Base-by-base conservation (phyloP, 2,888 invertebrate species). In the Sipunculus nudus region DNA sequence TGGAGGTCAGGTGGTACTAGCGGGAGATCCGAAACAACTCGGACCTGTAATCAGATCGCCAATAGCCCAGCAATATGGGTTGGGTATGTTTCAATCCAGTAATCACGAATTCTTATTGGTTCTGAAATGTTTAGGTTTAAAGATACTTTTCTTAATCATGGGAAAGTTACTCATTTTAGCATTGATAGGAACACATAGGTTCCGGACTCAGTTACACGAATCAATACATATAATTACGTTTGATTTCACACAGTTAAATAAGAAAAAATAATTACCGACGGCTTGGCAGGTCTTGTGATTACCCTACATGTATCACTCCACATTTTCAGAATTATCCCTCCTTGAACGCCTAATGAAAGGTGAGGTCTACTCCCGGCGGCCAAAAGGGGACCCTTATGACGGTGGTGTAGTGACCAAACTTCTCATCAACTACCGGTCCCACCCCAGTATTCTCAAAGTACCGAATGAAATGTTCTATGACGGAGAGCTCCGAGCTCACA, bases 11-110 rank as follows among this genome's bases (percentile, higher is more conserved):
- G 62, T 79, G 31, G 77, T 79, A 8, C 65, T 80, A 50, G 78
- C 79, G 4, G 80, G 80, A 3, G 80, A 80, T 60, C 80, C 78
- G 5, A 54, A 75, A 64, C 80, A 80, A 59, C 73, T 80, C 2
- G 78, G 78, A n/a, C 78, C 80, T 28, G 69, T 79, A 16, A 67
- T 80, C 5, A 61, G 77, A 23, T 79, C 79, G 16, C 76, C 76
- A 2, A 63, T 74, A 28, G 78, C 78, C 23, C 67, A 70, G 19
- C 64, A 75, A 47, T 75, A 71, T 62, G 76, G 77, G 26, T 66
- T 79, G 38, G 75, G 78, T 79, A 63, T 59, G 73, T 59, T 16
- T n/a, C n/a, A n/a, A n/a, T n/a, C n/a, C n/a, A n/a, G n/a, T n/a
- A n/a, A n/a, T n/a, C n/a, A n/a, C n/a, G n/a, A n/a, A n/a, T n/a